Evolutionary conservation across 2,113 vertebrate species (phyloP).

Genomic region (Malurus alboscapulatus): DNA sequence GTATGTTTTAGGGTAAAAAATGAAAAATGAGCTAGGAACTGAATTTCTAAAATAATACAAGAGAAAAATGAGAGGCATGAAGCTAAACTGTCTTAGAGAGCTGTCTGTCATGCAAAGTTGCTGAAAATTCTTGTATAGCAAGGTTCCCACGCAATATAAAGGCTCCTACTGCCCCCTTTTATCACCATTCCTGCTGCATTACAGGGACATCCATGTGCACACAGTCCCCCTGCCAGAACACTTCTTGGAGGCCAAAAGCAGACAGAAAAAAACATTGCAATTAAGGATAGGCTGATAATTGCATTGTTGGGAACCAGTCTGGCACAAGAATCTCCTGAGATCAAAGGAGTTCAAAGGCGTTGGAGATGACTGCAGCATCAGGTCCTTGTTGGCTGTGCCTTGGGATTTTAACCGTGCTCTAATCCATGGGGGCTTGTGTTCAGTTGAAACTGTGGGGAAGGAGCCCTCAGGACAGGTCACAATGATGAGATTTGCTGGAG

Average conservation of each 20-base stretch:
- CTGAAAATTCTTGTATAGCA: neutral
- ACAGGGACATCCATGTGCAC: neutral
- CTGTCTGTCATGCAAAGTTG: neutral
- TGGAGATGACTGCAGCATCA: neutral
- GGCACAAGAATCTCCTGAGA: constrained; percentile 30
- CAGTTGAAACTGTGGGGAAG: neutral
- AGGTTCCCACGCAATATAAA: constrained; percentile 46
- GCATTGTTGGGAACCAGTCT: constrained; percentile 50
- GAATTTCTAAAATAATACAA: neutral
- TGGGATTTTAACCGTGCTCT: neutral
- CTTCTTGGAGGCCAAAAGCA: neutral
- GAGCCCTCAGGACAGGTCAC: neutral
- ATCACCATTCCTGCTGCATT: constrained; percentile 7
- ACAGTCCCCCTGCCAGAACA: neutral
- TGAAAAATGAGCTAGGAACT: neutral
- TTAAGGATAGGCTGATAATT: constrained; percentile 50
- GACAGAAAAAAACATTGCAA: constrained; percentile 26
- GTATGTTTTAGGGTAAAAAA: neutral
- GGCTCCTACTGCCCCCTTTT: constrained; percentile 1
- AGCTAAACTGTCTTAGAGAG: neutral
- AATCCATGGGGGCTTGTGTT: neutral
- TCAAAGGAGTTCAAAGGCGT: constrained; percentile 18
- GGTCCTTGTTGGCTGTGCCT: neutral
- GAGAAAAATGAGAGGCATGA: neutral
- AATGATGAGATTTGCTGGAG: neutral